Percentiles rank a stretch among this genome's conserved stretches.
Evolutionary conservation across 1,140 invertebrate genomes (phyloP).

Genomic region (Pseudoatta argentina): DNA sequence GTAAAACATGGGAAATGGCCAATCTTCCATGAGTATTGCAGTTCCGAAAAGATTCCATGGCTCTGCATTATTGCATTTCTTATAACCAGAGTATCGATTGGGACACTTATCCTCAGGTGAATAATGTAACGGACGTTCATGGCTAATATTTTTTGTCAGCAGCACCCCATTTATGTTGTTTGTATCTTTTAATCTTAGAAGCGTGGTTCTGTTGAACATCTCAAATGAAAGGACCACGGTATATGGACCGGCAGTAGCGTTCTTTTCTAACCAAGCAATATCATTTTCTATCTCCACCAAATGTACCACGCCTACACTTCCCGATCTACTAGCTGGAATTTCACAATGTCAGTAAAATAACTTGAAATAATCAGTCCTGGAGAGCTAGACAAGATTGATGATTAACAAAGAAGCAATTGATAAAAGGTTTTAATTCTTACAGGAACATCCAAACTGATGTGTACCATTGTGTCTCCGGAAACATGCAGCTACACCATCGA

Average conservation of each 20-base stretch:
- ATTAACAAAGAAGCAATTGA: not conserved
- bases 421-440: conserved; percentile 87
- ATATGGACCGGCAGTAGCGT: conserved; percentile 91
- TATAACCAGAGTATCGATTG: conserved; percentile 90
- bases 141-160: conserved; percentile 82
- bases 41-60: conserved; percentile 94
- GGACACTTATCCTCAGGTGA: conserved; percentile 95
- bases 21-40: conserved; percentile 91
- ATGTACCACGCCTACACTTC: conserved; percentile 95
- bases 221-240: conserved; percentile 89
- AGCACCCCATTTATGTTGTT: conserved; percentile 89
- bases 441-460: conserved; percentile 96
- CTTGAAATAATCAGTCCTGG: not conserved
- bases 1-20: conserved; percentile 95
- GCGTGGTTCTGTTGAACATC: conserved; percentile 87
- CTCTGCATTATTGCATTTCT: conserved; percentile 83
- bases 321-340: conserved; percentile 87
- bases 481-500: conserved; percentile 91
- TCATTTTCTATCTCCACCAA: conserved; percentile 89
- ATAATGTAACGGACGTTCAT: conserved; percentile 82
- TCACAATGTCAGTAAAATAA: not conserved
- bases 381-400: conserved; percentile 2
- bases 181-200: conserved; percentile 86
- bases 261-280: conserved; percentile 90
- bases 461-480: conserved; percentile 96